phyloP scores from a whole-genome alignment of 2,797 vertebrate genomes.

The Microtus californicus region DNA sequence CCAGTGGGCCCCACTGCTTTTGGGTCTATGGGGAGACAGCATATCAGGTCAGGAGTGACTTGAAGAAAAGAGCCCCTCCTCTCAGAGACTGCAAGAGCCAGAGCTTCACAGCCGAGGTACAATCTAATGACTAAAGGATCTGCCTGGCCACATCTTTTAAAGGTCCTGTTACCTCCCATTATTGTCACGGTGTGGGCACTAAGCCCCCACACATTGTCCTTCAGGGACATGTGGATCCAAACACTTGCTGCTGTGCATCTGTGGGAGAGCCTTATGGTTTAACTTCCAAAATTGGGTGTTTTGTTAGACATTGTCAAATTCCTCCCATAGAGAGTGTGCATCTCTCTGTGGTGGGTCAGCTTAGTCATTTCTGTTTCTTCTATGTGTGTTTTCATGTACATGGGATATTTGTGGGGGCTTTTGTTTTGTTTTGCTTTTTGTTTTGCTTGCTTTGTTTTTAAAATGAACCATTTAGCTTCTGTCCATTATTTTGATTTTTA shows the following conservation, averaged over 20 bases:
- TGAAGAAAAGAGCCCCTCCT: neutral
- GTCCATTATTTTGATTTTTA: neutral
- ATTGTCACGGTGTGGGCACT: too few relatives aligned
- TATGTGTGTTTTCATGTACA: neutral
- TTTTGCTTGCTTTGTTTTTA: neutral
- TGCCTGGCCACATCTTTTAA: neutral
- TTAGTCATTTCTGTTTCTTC: neutral
- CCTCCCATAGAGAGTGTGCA: neutral
- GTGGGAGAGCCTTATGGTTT: neutral
- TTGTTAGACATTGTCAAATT: neutral
- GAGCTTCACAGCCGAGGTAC: neutral
- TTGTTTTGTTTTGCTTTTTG: neutral
- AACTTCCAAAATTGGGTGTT: neutral
- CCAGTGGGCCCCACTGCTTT: neutral
- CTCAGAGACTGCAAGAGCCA: neutral
- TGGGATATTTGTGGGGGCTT: neutral
- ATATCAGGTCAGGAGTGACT: neutral
- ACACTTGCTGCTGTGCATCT: neutral
- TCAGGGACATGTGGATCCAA: neutral
- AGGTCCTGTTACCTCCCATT: neutral
- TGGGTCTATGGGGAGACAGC: neutral
- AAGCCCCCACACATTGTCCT: neutral
- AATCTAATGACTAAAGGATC: neutral
- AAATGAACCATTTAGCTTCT: neutral
- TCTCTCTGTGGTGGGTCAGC: neutral